Percentiles rank a stretch among this genome's conserved stretches.
These are phyloP conservation scores for Brienomyrus brachyistius DNA, from an alignment of 2,113 vertebrate genomes.

Conservation along the genomic window DNA sequence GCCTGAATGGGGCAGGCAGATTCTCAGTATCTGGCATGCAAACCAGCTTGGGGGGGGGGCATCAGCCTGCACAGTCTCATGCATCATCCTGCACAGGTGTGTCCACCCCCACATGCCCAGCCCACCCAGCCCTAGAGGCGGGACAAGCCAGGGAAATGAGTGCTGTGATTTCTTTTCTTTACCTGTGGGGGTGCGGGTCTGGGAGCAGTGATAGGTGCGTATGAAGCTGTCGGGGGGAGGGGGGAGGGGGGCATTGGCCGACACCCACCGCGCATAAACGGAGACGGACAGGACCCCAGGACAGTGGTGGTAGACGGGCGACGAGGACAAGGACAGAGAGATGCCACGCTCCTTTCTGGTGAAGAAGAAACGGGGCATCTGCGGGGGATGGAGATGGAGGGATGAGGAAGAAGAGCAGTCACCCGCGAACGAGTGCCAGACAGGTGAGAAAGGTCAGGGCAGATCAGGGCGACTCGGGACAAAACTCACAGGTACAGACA, in stretches of 20 bases:
- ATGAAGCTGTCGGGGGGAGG: not conserved
- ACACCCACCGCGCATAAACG: constrained; percentile 1
- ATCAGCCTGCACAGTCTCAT: constrained; percentile 10
- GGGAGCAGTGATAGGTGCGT: constrained; percentile 8
- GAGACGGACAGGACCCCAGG: not conserved
- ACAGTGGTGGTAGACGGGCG: not conserved
- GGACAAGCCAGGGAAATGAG: constrained; percentile 54
- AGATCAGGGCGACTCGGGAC: not conserved
- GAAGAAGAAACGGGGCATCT: constrained; percentile 55
- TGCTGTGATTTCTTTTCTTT: constrained; percentile 50
- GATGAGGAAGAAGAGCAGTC: constrained; percentile 36
- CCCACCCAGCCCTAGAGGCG: constrained; percentile 5
- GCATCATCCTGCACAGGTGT: constrained; percentile 40
- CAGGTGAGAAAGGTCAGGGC: constrained; percentile 34
- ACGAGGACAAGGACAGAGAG: not conserved
- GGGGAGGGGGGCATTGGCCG: not conserved
- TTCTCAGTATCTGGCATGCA: constrained; percentile 68
- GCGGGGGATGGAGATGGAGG: constrained; percentile 53
- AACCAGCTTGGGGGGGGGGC: constrained; percentile 49
- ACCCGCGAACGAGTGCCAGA: constrained; percentile 24
- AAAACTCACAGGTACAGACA: not conserved
- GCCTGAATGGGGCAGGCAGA: constrained; percentile 60
- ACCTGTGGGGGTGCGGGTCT: constrained; percentile 28
- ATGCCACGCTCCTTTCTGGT: constrained; percentile 68
- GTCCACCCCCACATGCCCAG: not conserved